Evolutionary conservation across 2,113 vertebrate genomes (phyloP).

Genomic region (Antechinus flavipes): DNA sequence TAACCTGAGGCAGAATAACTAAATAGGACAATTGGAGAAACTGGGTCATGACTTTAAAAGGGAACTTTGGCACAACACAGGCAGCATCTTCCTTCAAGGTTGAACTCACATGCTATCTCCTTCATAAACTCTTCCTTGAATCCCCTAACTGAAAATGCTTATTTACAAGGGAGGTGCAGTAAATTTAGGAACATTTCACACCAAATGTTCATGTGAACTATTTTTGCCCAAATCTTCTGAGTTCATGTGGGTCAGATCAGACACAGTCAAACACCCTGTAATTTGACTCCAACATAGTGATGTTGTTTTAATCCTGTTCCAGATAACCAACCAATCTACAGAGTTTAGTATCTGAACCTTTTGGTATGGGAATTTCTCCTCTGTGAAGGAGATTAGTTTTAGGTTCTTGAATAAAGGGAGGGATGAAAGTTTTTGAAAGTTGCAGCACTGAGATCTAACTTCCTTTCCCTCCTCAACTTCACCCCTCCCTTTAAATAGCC

Average conservation of each 20-base stretch:
- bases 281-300: background rate
- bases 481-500: background rate
- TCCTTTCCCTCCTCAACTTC: background rate
- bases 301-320: background rate
- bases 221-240: background rate
- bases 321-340: background rate
- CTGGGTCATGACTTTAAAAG: too few relatives aligned
- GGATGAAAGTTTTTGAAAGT: background rate
- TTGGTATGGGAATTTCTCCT: background rate
- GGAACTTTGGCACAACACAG: too few relatives aligned
- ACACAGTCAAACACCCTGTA: background rate
- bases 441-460: background rate
- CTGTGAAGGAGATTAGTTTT: background rate
- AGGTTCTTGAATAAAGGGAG: background rate
- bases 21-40: too few relatives aligned
- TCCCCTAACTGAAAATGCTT: background rate
- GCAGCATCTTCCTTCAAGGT: background rate
- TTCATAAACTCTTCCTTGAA: background rate
- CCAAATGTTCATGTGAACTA: background rate
- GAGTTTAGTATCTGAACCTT: background rate
- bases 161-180: background rate
- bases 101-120: background rate
- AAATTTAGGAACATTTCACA: background rate
- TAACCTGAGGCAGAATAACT: too few relatives aligned
- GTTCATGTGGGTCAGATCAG: background rate